Conservation (phyloP, 1,140 invertebrate genomes). For the Drosophila baimaii region DNA sequence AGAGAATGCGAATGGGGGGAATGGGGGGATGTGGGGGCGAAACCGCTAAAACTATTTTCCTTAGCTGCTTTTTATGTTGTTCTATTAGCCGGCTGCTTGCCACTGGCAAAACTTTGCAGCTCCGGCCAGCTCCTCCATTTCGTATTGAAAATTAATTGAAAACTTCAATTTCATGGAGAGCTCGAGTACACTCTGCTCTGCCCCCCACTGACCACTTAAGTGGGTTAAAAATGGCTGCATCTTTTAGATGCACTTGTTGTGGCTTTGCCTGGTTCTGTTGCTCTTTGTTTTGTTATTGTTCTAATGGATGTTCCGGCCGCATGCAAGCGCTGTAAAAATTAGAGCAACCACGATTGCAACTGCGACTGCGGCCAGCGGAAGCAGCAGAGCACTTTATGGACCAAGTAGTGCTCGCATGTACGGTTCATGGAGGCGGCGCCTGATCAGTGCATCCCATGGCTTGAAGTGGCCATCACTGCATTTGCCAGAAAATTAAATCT, state of each 20-base stretch:
- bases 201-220: slow-evolving; percentile 62
- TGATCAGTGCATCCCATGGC: slow-evolving; percentile 1
- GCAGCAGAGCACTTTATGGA: slow-evolving; percentile 37
- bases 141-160: slow-evolving; percentile 79
- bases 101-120: slow-evolving; percentile 28
- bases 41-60: slow-evolving; percentile 59
- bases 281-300: slow-evolving; percentile 30
- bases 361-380: slow-evolving; percentile 45
- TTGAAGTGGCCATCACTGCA: not conserved
- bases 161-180: slow-evolving; percentile 71
- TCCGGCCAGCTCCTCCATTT: slow-evolving; percentile 3
- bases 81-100: slow-evolving; percentile 44
- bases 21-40: not conserved
- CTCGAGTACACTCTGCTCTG: slow-evolving; percentile 16
- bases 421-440: not conserved
- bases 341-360: slow-evolving; percentile 46
- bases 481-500: slow-evolving; percentile 1
- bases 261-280: slow-evolving; percentile 14
- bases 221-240: slow-evolving; percentile 75
- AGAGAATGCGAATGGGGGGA: not conserved
- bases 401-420: slow-evolving; percentile 26
- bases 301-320: slow-evolving; percentile 73
- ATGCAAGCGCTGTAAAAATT: slow-evolving; percentile 68
- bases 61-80: slow-evolving; percentile 47
- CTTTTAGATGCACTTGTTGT: slow-evolving; percentile 64